A percentile compares a stretch with the other conserved stretches of the same genome.
phyloP scores from a whole-genome alignment of 2,797 vertebrate genomes.

The Philypnodon macrostomus region DNA sequence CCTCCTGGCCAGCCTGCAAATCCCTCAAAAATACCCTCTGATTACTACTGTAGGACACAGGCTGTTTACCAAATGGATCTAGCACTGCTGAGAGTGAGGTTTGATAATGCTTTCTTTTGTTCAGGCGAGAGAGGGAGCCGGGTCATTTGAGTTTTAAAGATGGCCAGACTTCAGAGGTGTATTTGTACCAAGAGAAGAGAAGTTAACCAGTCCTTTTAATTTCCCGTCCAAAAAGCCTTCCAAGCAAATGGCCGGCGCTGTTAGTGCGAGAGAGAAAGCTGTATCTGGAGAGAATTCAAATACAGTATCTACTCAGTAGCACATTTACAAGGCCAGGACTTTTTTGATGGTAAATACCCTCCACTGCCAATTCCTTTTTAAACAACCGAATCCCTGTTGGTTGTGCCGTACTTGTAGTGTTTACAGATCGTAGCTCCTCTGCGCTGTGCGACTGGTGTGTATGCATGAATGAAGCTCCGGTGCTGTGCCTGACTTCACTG shows the following conservation, averaged over 20 bases:
- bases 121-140: slow-evolving; percentile 51
- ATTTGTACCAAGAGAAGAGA: slow-evolving; percentile 40
- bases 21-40: slow-evolving; percentile 78
- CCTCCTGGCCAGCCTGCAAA: slow-evolving; percentile 77
- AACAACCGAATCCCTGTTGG: slow-evolving; percentile 39
- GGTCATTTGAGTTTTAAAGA: slow-evolving; percentile 64
- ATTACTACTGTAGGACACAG: slow-evolving; percentile 78
- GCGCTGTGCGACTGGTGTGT: slow-evolving; percentile 39
- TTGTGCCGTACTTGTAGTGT: slow-evolving; percentile 38
- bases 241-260: slow-evolving; percentile 20
- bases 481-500: slow-evolving; percentile 52
- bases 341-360: slow-evolving; percentile 43
- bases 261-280: slow-evolving; percentile 23
- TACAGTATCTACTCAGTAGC: slow-evolving; percentile 23
- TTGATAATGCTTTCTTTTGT: slow-evolving; percentile 71
- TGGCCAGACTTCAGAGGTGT: slow-evolving; percentile 43
- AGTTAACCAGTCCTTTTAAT: slow-evolving; percentile 42
- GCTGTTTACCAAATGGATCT: slow-evolving; percentile 78
- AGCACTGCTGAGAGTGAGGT: slow-evolving; percentile 67
- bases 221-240: slow-evolving; percentile 30
- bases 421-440: slow-evolving; percentile 50
- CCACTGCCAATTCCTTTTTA: slow-evolving; percentile 40
- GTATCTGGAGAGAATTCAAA: slow-evolving; percentile 34
- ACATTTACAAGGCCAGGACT: slow-evolving; percentile 26
- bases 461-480: slow-evolving; percentile 41